Conservation (phyloP, 2,113 vertebrate genomes). For the Acinonyx jubatus region DNA sequence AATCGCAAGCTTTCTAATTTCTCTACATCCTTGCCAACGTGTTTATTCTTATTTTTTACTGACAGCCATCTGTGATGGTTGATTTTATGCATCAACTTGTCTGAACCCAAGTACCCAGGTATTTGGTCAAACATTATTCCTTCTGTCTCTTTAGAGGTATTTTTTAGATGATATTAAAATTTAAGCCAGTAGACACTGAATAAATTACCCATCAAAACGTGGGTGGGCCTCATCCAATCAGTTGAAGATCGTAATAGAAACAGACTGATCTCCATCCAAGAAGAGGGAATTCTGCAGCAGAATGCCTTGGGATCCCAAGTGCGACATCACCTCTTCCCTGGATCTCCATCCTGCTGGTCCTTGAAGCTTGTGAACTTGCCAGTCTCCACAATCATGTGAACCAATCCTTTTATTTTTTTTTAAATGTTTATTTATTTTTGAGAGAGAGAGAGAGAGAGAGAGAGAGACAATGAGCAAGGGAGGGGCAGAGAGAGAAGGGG, state of each 20-base stretch:
- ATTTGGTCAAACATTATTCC: not conserved
- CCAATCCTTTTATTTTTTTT: not conserved
- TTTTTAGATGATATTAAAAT: not conserved
- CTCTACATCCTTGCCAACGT: not conserved
- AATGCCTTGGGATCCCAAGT: not conserved
- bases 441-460: too few species aligned
- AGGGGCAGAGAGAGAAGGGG: too few species aligned
- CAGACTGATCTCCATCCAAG: too few species aligned
- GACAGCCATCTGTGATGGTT: not conserved
- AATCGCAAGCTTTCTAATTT: not conserved
- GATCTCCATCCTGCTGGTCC: not conserved
- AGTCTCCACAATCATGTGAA: not conserved
- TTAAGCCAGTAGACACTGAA: not conserved
- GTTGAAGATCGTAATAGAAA: not conserved
- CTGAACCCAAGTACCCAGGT: too few species aligned
- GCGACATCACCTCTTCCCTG: not conserved
- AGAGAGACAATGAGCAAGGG: too few species aligned
- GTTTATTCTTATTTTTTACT: not conserved
- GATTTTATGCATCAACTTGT: not conserved
- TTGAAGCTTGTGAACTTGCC: not conserved
- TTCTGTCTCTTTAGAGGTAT: not conserved
- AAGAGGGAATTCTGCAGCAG: not conserved
- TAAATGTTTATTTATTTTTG: too few species aligned
- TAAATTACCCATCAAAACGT: not conserved
- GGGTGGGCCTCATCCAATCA: not conserved